phyloP scores from a whole-genome alignment of 2,113 vertebrate species.

The Prietella phreatophila region DNA sequence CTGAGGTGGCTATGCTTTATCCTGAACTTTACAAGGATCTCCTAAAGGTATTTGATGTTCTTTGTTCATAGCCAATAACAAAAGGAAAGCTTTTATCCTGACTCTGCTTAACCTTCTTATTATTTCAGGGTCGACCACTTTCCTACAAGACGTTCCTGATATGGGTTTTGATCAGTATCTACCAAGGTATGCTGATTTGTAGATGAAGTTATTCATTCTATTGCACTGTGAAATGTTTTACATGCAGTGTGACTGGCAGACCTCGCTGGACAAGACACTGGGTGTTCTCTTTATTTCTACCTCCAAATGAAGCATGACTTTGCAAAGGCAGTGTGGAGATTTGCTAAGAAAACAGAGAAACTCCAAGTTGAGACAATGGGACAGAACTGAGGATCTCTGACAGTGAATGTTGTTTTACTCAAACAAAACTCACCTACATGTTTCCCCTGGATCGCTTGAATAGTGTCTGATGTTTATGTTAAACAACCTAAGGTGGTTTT shows the following conservation, averaged over 20 bases:
- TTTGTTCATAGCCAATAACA: not conserved
- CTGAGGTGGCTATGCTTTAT: conserved; percentile 97
- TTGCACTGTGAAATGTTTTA: not conserved
- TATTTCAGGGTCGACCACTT: conserved; percentile 83
- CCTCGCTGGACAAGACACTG: conserved; percentile 14
- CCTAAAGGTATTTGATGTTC: conserved; percentile 78
- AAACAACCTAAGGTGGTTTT: conserved; percentile 56
- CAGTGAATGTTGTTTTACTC: conserved; percentile 36
- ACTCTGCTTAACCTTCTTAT: not conserved
- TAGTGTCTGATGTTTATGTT: conserved; percentile 42
- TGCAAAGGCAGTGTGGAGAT: conserved; percentile 8
- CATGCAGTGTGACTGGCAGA: not conserved
- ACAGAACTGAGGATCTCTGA: conserved; percentile 1
- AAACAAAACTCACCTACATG: conserved; percentile 53
- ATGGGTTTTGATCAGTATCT: conserved; percentile 98
- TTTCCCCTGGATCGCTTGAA: conserved; percentile 43
- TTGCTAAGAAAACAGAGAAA: conserved; percentile 31
- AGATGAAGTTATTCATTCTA: not conserved
- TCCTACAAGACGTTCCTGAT: conserved; percentile 97
- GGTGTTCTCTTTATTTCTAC: conserved; percentile 27
- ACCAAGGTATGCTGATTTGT: conserved; percentile 83
- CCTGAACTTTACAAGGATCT: conserved; percentile 98
- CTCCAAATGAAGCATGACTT: conserved; percentile 28
- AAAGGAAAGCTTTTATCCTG: not conserved
- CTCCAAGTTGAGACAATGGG: conserved; percentile 22